A percentile compares a stretch with the other conserved stretches of the same genome.
Conservation (phyloP, 2,888 invertebrate species). For the Yponomeuta sedellus region DNA sequence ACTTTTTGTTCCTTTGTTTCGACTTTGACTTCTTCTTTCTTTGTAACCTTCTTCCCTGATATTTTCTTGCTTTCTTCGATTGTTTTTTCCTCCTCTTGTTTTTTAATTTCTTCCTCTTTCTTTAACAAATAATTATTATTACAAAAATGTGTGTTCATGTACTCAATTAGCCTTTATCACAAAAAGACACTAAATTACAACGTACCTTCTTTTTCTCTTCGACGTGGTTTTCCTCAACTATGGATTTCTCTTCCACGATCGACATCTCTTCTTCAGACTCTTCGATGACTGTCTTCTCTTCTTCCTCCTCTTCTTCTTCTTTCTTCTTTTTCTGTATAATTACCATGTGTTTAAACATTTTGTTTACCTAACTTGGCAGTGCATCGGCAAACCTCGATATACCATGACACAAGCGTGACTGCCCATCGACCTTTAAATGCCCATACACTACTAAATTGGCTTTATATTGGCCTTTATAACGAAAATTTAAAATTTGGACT, state of each 20-base stretch:
- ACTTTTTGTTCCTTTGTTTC: slow-evolving; percentile 49
- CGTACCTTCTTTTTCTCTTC: slow-evolving; percentile 66
- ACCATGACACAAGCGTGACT: no score
- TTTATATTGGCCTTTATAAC: neutral
- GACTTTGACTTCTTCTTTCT: slow-evolving; percentile 53
- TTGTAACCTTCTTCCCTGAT: slow-evolving; percentile 46
- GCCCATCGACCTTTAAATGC: no score
- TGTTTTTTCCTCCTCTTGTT: slow-evolving; percentile 25
- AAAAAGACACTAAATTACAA: neutral
- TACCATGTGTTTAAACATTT: neutral
- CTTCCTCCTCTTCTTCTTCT: slow-evolving; percentile 53
- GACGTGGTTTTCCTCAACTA: slow-evolving; percentile 68
- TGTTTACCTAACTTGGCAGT: no score
- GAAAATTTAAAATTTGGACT: no score
- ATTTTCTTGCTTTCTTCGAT: slow-evolving; percentile 50
- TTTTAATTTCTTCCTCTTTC: slow-evolving; percentile 15
- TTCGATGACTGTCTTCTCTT: slow-evolving; percentile 64
- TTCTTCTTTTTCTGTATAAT: slow-evolving; percentile 70
- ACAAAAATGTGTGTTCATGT: no score
- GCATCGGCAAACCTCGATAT: no score
- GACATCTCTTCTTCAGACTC: slow-evolving; percentile 73
- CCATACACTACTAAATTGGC: neutral
- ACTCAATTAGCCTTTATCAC: slow-evolving; percentile 14
- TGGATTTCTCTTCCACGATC: slow-evolving; percentile 63
- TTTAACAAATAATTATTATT: no score